Evolutionary conservation across 1,140 invertebrate genomes (phyloP).

Genomic region (Nomia melanderi): DNA sequence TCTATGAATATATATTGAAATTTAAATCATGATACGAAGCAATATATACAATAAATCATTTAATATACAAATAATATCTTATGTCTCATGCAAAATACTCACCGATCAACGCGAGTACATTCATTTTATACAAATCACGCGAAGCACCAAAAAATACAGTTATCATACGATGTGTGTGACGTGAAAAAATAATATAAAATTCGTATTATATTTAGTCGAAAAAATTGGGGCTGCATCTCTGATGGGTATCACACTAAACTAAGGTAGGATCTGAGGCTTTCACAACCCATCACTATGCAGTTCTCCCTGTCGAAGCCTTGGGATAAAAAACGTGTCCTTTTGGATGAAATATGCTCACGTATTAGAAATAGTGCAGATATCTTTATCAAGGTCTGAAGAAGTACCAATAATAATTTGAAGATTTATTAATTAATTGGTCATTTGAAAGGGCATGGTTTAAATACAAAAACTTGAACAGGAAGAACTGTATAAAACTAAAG

Average conservation of each 20-base stretch:
- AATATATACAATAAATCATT: constrained; percentile 39
- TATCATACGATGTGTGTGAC: neutral
- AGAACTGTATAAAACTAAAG: neutral
- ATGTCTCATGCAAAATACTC: neutral
- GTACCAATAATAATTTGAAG: too few species aligned
- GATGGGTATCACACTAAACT: neutral
- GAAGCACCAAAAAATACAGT: constrained; percentile 17
- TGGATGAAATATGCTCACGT: too few species aligned
- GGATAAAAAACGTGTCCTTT: too few species aligned
- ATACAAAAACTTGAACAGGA: too few species aligned
- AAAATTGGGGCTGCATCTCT: neutral
- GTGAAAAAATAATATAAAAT: constrained; percentile 30
- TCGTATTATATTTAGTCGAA: neutral
- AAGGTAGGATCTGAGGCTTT: neutral
- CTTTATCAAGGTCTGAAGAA: too few species aligned
- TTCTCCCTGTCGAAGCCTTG: too few species aligned
- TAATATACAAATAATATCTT: constrained; percentile 10
- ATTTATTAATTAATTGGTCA: too few species aligned
- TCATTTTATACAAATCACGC: constrained; percentile 11
- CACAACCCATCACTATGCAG: too few species aligned
- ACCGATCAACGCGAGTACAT: neutral
- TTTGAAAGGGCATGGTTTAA: too few species aligned
- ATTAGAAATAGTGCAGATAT: too few species aligned
- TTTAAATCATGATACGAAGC: constrained; percentile 6
- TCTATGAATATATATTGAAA: constrained; percentile 18